phyloP scores from a whole-genome alignment of 2,888 invertebrate genomes.

The Oxyteleia sp. region DNA sequence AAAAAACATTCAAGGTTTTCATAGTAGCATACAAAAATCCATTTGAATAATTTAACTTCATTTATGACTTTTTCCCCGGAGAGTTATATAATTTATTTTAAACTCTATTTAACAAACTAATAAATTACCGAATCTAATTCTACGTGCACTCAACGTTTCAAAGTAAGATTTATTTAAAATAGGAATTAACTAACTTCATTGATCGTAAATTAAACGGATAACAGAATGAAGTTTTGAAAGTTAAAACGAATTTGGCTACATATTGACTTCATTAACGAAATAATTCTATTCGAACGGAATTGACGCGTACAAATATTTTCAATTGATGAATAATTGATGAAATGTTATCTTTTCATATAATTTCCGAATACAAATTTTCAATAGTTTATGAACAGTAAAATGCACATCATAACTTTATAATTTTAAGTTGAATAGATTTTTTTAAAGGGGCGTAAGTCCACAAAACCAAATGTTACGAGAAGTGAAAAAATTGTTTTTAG shows the following conservation, averaged over 20 bases:
- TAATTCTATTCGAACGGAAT: neutral
- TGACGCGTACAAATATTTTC: neutral
- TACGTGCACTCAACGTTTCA: conserved; percentile 5
- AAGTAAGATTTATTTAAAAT: conserved; percentile 22
- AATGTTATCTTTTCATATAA: no score
- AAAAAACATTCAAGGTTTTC: no score
- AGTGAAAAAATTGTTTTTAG: no score
- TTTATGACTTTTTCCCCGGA: neutral
- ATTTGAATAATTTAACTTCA: neutral
- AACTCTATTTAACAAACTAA: conserved; percentile 11
- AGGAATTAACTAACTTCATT: conserved; percentile 5
- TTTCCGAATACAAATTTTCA: no score
- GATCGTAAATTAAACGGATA: conserved; percentile 24
- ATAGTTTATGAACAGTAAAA: no score
- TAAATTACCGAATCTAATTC: conserved; percentile 8
- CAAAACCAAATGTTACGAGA: no score
- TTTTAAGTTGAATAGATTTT: no score
- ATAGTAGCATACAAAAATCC: no score
- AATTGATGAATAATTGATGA: no score
- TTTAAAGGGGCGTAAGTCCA: no score
- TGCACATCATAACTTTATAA: no score
- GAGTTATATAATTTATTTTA: neutral
- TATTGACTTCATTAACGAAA: conserved; percentile 1
- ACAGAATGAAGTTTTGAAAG: conserved; percentile 16
- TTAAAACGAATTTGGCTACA: conserved; percentile 7